These are phyloP conservation scores for Callyntrura sp. DNA, from an alignment of 2,888 invertebrate species.

Conservation along the genomic window DNA sequence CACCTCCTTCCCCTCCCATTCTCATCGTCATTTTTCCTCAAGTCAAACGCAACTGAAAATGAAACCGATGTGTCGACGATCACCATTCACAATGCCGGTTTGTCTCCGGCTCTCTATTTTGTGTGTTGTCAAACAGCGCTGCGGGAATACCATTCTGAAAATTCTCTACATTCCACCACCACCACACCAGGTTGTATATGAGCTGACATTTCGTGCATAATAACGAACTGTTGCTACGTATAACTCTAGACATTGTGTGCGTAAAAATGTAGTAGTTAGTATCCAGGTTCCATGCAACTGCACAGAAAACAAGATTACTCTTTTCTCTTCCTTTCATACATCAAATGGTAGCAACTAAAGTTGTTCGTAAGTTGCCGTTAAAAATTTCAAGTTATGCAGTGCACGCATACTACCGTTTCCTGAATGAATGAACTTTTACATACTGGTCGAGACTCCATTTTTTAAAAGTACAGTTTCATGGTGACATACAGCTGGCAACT, in stretches of 20 bases:
- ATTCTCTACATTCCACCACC: slow-evolving; percentile 41
- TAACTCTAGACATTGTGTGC: slow-evolving; percentile 30
- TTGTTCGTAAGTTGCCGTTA: slow-evolving; percentile 37
- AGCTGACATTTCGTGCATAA: slow-evolving; percentile 9
- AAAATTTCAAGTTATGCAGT: slow-evolving; percentile 3
- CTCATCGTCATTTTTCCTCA: neutral
- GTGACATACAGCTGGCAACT: neutral
- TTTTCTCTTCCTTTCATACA: slow-evolving; percentile 28
- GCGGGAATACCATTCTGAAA: slow-evolving; percentile 37
- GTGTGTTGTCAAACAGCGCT: slow-evolving; percentile 42
- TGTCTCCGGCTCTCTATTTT: neutral
- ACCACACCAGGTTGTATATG: slow-evolving; percentile 2
- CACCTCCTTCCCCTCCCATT: neutral
- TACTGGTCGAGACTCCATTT: neutral
- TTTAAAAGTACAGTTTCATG: neutral
- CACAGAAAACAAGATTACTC: neutral
- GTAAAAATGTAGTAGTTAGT: neutral
- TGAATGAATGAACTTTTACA: slow-evolving; percentile 42
- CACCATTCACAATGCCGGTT: slow-evolving; percentile 42
- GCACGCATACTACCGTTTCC: slow-evolving; percentile 30
- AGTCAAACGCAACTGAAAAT: slow-evolving; percentile 22
- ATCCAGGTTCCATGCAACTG: neutral
- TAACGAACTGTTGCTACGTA: neutral
- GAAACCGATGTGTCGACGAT: slow-evolving; percentile 24
- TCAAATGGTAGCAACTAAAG: slow-evolving; percentile 42